These are phyloP conservation scores for Helogale parvula DNA, from an alignment of 2,113 vertebrate genomes.

Conservation along the genomic window DNA sequence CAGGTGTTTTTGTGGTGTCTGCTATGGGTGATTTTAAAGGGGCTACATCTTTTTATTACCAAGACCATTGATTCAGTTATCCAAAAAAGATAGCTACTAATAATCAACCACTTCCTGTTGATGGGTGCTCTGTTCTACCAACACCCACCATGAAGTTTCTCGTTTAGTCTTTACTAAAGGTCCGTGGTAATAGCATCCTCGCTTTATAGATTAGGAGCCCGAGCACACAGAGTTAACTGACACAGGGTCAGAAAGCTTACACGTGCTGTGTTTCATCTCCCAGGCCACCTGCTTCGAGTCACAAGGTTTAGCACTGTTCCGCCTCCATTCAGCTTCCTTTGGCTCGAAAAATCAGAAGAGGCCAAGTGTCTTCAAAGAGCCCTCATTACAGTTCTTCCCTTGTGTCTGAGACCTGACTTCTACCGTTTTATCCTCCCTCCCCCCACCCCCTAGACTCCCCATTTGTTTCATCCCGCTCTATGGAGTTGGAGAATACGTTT, in stretches of 20 bases:
- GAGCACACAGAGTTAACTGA: background rate
- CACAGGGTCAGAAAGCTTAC: background rate
- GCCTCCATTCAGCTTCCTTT: background rate
- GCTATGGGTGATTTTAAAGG: too few relatives aligned
- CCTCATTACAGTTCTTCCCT: background rate
- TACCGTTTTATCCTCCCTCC: background rate
- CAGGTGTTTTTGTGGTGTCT: background rate
- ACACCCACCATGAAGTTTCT: too few relatives aligned
- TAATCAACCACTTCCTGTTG: too few relatives aligned
- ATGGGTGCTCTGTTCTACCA: accelerated
- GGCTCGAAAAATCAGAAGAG: background rate
- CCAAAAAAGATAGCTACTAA: background rate
- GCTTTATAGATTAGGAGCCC: too few relatives aligned
- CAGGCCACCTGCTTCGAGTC: background rate
- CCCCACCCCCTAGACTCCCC: too few relatives aligned
- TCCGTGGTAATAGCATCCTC: too few relatives aligned
- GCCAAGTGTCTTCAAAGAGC: background rate
- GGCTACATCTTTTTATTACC: background rate
- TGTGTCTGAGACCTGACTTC: background rate
- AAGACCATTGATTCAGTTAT: background rate
- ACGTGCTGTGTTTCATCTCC: background rate
- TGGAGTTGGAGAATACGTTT: background rate
- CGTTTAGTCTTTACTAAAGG: background rate
- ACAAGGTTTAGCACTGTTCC: background rate
- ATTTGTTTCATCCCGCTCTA: background rate